These are phyloP conservation scores for Okamejei kenojei DNA, from an alignment of 2,797 vertebrate species.

Conservation along the genomic window DNA sequence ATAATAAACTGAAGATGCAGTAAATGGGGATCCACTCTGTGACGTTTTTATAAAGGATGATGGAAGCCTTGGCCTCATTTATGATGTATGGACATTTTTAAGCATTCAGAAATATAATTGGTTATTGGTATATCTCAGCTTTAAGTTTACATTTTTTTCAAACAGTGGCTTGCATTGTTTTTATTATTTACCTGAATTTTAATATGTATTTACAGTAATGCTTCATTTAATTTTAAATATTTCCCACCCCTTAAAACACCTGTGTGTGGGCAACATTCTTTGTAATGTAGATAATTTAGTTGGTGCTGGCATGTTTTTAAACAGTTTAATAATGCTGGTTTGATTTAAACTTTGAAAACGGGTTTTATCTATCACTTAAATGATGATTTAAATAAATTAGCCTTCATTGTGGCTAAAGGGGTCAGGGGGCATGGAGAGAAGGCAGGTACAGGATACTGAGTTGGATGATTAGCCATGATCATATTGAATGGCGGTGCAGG, in stretches of 20 bases:
- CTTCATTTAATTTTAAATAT: not conserved
- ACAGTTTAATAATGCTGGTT: not conserved
- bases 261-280: constrained; percentile 38
- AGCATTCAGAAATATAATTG: constrained; percentile 29
- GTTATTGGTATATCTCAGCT: constrained; percentile 3
- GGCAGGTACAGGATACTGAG: no score
- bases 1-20: constrained; percentile 34
- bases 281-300: constrained; percentile 12
- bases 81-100: constrained; percentile 30
- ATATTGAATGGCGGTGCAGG: no score
- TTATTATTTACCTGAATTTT: constrained; percentile 35
- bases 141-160: constrained; percentile 32
- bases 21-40: constrained; percentile 16
- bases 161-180: constrained; percentile 35
- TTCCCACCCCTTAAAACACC: not conserved
- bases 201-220: constrained; percentile 25
- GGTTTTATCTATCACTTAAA: not conserved
- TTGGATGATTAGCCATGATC: no score
- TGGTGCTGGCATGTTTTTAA: not conserved
- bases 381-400: not conserved
- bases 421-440: no score
- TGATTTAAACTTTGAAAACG: not conserved
- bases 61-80: constrained; percentile 8
- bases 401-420: no score
- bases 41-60: not conserved